Percentiles rank a stretch among this genome's conserved stretches.
These are phyloP conservation scores for Rhineura floridana DNA, from an alignment of 2,113 vertebrate species.

Conservation along the genomic window DNA sequence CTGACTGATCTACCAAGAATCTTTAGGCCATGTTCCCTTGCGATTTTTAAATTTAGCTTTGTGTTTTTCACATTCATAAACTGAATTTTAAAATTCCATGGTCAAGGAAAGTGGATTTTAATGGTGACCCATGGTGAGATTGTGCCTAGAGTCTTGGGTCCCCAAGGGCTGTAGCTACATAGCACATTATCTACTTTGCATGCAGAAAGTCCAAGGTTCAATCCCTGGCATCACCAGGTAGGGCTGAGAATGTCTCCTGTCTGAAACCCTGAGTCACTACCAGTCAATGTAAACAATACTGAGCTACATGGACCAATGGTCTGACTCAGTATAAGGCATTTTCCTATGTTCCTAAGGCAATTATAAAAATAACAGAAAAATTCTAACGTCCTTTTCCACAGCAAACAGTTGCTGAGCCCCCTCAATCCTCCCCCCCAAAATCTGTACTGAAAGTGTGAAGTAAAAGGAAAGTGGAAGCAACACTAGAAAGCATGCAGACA, in stretches of 20 bases:
- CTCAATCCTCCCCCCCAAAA: not conserved
- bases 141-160: too few relatives aligned
- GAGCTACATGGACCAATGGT: too few relatives aligned
- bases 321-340: too few relatives aligned
- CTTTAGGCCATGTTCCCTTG: not conserved
- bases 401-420: not conserved
- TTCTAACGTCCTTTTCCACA: not conserved
- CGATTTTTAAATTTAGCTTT: not conserved
- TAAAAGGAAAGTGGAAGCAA: not conserved
- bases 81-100: not conserved
- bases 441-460: not conserved
- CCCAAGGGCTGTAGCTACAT: too few relatives aligned
- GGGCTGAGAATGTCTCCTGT: too few relatives aligned
- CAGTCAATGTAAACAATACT: too few relatives aligned
- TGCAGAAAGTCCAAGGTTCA: too few relatives aligned
- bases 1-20: slow-evolving; percentile 1
- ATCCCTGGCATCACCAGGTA: too few relatives aligned
- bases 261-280: too few relatives aligned
- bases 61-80: not conserved
- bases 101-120: not conserved
- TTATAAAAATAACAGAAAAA: not conserved
- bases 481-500: not conserved
- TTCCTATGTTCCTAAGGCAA: not conserved
- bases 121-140: not conserved
- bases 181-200: too few relatives aligned